These are phyloP conservation scores for Mimachlamys varia DNA, from an alignment of 2,888 invertebrate genomes.

Conservation along the genomic window DNA sequence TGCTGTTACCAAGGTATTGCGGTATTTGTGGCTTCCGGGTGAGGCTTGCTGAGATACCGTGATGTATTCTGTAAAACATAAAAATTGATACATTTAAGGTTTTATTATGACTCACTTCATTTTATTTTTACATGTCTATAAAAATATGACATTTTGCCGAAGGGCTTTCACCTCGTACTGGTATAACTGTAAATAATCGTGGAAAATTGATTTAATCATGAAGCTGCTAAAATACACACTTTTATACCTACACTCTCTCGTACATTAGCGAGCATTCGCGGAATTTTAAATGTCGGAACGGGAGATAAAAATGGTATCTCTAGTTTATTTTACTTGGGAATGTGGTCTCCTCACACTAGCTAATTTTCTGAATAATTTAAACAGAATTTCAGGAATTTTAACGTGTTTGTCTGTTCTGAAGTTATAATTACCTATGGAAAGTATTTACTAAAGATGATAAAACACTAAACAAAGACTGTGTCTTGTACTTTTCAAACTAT, in stretches of 20 bases:
- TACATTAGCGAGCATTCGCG: constrained; percentile 20
- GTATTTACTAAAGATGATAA: background rate
- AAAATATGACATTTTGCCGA: background rate
- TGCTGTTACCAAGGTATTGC: background rate
- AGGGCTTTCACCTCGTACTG: background rate
- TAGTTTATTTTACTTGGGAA: background rate
- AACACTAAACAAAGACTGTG: background rate
- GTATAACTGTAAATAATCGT: background rate
- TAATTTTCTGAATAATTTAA: background rate
- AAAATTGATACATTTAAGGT: background rate
- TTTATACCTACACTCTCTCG: background rate
- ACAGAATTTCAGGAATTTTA: constrained; percentile 23
- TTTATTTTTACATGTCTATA: background rate
- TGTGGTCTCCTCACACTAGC: background rate
- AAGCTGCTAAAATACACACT: background rate
- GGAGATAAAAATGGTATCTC: background rate
- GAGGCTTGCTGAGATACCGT: background rate
- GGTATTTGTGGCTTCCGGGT: background rate
- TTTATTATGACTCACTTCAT: background rate
- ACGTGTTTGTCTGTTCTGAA: background rate
- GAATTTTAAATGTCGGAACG: background rate
- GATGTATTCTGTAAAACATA: constrained; percentile 19
- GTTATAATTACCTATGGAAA: background rate
- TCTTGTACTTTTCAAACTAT: background rate
- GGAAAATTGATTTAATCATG: constrained; percentile 14